Percentiles rank a stretch among this genome's conserved stretches.
These are phyloP conservation scores for Etheostoma nigrum DNA, from an alignment of 2,797 vertebrate genomes.

Conservation along the genomic window DNA sequence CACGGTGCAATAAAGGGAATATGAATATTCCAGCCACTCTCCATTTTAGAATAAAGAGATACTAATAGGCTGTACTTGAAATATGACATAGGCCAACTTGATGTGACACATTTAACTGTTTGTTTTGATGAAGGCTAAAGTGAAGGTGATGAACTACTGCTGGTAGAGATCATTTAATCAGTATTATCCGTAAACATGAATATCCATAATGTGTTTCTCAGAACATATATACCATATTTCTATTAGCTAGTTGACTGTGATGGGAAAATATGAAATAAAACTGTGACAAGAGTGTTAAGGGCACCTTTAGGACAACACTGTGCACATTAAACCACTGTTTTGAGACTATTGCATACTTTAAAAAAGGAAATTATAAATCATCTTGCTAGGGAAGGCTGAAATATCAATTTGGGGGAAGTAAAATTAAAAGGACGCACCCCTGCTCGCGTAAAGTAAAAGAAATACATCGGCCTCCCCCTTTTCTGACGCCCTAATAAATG, in stretches of 20 bases:
- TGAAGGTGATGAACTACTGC: not conserved
- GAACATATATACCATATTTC: not conserved
- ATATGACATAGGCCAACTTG: not conserved
- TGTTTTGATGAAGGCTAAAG: not conserved
- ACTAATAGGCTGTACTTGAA: not conserved
- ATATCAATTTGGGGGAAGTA: not conserved
- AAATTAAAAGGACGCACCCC: not conserved
- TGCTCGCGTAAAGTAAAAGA: not conserved
- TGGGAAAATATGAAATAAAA: not conserved
- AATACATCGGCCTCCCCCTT: not conserved
- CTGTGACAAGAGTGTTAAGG: not conserved
- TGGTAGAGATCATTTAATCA: not conserved
- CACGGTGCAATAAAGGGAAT: slow-evolving; percentile 10
- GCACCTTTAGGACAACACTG: not conserved
- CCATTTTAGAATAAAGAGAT: not conserved
- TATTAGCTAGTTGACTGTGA: not conserved
- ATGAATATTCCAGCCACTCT: slow-evolving; percentile 1
- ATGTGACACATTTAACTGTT: not conserved
- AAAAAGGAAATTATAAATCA: not conserved
- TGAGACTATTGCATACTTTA: not conserved
- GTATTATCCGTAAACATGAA: not conserved
- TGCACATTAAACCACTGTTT: not conserved
- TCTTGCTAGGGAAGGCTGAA: not conserved
- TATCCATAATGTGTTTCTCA: not conserved
- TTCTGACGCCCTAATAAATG: not conserved